Conservation (phyloP, 2,888 invertebrate genomes). For the Griposia aprilina region DNA sequence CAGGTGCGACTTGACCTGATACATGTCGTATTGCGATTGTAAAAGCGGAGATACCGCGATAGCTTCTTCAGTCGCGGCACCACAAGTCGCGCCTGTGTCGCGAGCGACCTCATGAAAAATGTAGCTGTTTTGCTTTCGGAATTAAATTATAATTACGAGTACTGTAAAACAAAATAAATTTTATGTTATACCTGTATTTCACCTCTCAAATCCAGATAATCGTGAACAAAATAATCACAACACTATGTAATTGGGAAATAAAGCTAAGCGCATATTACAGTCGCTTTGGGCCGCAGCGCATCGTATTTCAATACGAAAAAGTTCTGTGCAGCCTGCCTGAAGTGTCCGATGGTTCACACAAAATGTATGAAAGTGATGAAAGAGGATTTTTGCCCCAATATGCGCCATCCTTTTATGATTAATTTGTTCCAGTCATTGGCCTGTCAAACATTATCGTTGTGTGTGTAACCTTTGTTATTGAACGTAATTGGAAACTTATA, state of each 20-base stretch:
- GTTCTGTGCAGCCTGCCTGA: no score
- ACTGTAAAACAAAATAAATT: background rate
- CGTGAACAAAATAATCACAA: conserved; percentile 16
- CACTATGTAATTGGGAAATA: conserved; percentile 25
- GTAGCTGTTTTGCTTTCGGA: background rate
- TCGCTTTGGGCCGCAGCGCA: background rate
- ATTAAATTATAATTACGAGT: no score
- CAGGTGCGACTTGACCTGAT: background rate
- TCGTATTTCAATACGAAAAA: background rate
- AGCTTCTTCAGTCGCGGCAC: background rate
- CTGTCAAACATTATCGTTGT: conserved; percentile 7
- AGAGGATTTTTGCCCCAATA: background rate
- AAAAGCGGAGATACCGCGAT: background rate
- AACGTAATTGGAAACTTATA: conserved; percentile 25
- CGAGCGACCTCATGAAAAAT: background rate
- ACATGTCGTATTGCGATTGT: no score
- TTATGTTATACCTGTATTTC: background rate
- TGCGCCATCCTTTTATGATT: conserved; percentile 23
- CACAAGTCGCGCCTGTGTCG: no score
- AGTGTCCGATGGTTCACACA: background rate
- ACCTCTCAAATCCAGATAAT: conserved; percentile 20
- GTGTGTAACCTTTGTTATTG: conserved; percentile 27
- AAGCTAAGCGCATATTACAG: background rate
- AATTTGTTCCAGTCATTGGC: conserved; percentile 32
- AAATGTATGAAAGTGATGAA: background rate